Evolutionary conservation across 2,797 vertebrate species (phyloP), one percentile per base, ranked within the genome.

Genomic region (Enteromius radiatus): DNA sequence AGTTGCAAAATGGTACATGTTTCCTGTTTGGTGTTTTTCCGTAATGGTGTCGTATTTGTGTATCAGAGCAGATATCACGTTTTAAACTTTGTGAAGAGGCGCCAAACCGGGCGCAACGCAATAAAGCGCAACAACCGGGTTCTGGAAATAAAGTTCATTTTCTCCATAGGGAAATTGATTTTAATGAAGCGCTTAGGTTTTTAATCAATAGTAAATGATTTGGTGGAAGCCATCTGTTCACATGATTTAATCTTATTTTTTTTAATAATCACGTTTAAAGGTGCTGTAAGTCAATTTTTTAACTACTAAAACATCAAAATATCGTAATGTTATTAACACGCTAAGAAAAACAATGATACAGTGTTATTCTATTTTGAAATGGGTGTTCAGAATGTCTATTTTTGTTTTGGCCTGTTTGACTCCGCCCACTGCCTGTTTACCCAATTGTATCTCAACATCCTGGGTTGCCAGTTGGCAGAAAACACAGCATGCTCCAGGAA

Each of bases 1-100:
- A 41, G 33, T 43, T 17, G 73, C 73, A 61, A 75, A 75, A 38
- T 52, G 28, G 14, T 80, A 68, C 47, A 12, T 71, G 61, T 82
- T 67, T 82, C 33, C 36, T 76, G 80, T 82, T 54, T 41, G 59
- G 59, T 75, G 71, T 31, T 54, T 76, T 67, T 54, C 31, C 65
- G 71, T 80, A 23, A 41, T 65, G 4, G 45, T 65, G 80, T 81
- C 4, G 61, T 76, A 15, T 67, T 82, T 76, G 61, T 82, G 80
- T 49, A 33, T 71, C 73, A n/a, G 12, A 47, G 41, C 43, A 64
- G 56, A 73, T 73, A 68, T 52, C 80, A 67, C 11, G 4, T 23
- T 67, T 38, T 11, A 38, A 78, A 49, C 61, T 38, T 56, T 56
- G 33, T 23, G 52, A 75, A 14, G 49, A 52, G 47, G 28, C 19